These are phyloP conservation scores for Microctenopoma steveboyesi DNA, from an alignment of 2,797 vertebrate genomes.

Conservation along the genomic window DNA sequence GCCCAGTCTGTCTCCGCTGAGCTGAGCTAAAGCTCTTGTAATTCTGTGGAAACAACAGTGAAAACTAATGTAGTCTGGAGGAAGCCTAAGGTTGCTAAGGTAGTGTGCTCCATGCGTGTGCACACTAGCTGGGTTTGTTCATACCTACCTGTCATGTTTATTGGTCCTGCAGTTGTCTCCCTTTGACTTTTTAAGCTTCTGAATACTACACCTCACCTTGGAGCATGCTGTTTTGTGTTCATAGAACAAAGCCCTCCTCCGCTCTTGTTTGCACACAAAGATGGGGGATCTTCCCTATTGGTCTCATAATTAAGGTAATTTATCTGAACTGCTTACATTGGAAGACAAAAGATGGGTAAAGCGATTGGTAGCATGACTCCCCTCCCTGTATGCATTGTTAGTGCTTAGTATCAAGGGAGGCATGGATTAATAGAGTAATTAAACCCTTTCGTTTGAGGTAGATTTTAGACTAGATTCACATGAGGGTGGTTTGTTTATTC, in stretches of 20 bases:
- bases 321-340: conserved; percentile 67
- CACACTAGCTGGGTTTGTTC: conserved; percentile 20
- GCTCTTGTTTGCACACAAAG: conserved; percentile 52
- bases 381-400: conserved; percentile 62
- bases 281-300: conserved; percentile 38
- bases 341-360: conserved; percentile 69
- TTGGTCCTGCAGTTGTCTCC: conserved; percentile 55
- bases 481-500: conserved; percentile 69
- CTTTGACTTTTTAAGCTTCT: conserved; percentile 61
- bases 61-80: conserved; percentile 18
- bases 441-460: conserved; percentile 75
- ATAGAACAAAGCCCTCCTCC: conserved; percentile 45
- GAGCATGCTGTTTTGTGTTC: conserved; percentile 45
- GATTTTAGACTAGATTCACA: conserved; percentile 76
- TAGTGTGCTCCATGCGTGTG: conserved; percentile 4
- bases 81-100: not conserved
- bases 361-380: conserved; percentile 62
- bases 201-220: conserved; percentile 44
- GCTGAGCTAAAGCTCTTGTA: conserved; percentile 58
- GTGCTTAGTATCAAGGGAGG: conserved; percentile 58
- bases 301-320: conserved; percentile 77
- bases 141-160: conserved; percentile 39
- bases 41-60: conserved; percentile 35
- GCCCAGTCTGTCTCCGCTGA: conserved; percentile 29
- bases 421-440: conserved; percentile 80